Evolutionary conservation across 2,113 vertebrate genomes (phyloP), one percentile per base, ranked within the genome.

Genomic region (Aphyosemion australe): DNA sequence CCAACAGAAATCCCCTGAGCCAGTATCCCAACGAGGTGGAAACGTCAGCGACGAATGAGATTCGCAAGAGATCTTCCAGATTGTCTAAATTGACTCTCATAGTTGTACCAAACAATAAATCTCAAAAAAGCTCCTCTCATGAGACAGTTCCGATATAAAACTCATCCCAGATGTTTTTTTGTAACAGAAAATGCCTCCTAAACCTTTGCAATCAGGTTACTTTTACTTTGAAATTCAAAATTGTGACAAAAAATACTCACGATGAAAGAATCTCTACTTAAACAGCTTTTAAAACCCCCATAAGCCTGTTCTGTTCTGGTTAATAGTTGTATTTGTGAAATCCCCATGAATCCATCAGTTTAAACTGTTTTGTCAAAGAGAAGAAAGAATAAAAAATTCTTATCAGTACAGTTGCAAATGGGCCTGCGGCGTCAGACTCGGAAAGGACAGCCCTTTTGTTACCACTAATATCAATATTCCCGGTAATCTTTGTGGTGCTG

Each of bases 401-500:
- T 79, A 80, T 85, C 74, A 59, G 66, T 62, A 11, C 56, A 72
- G 57, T 46, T 65, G 57, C 62, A 74, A 71, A 45, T 55, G 71
- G 58, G 57, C 47, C 14, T 52, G 21, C 2, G 37, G 58, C 9
- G 31, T 55, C 59, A 60, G 61, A 54, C 53, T 78, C 4, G 9
- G 56, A 55, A 61, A 68, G 69, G 45, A 71, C 66, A 75, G 47
- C 39, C 56, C 70, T 76, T 87, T 84, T 85, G 76, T 81, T 76
- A 77, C 79, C 64, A 52, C 60, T 72, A 66, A 82, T 83, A 83
- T 76, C 72, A 82, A 84, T 84, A 86, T 85, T 84, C 50, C 64
- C 69, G 66, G 42, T 79, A 72, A 64, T 88, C 79, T 83, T 61
- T 61, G 79, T 63, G 51, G 59, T 56, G 60, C 71, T 67, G 70